phyloP scores from a whole-genome alignment of 2,113 vertebrate species.

The Puntigrus tetrazona region DNA sequence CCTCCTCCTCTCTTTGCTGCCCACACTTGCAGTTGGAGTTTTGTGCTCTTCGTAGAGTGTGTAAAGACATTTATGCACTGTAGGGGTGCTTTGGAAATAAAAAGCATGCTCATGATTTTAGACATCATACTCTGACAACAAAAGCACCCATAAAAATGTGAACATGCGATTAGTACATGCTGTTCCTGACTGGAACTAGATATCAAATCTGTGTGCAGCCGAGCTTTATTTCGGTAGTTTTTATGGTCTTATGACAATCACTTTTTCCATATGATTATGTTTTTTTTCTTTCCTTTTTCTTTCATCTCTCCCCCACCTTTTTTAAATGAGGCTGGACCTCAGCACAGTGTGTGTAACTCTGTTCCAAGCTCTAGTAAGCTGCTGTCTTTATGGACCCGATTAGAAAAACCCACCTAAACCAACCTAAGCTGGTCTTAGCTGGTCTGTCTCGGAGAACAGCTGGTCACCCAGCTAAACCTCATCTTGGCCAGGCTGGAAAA shows the following conservation, averaged over 20 bases:
- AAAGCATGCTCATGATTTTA: conserved; percentile 17
- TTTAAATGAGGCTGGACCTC: background rate
- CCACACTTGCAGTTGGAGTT: background rate
- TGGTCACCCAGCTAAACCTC: background rate
- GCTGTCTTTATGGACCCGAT: background rate
- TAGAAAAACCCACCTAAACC: background rate
- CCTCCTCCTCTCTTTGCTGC: background rate
- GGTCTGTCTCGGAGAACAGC: background rate
- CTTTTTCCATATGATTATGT: background rate
- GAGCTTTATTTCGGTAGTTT: background rate
- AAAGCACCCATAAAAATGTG: background rate
- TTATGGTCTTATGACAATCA: background rate
- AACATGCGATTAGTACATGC: background rate
- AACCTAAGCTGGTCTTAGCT: background rate
- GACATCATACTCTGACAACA: conserved; percentile 11
- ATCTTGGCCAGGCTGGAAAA: background rate
- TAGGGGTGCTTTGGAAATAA: conserved; percentile 24
- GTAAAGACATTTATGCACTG: conserved; percentile 30
- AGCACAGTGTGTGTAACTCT: background rate
- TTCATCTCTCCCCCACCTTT: background rate
- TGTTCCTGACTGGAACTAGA: background rate
- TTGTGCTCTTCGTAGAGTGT: background rate
- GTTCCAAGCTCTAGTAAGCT: background rate
- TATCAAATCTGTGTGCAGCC: background rate
- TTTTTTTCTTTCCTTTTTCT: background rate